phyloP scores from a whole-genome alignment of 2,113 vertebrate genomes.

The Poeciliopsis occidentalis region DNA sequence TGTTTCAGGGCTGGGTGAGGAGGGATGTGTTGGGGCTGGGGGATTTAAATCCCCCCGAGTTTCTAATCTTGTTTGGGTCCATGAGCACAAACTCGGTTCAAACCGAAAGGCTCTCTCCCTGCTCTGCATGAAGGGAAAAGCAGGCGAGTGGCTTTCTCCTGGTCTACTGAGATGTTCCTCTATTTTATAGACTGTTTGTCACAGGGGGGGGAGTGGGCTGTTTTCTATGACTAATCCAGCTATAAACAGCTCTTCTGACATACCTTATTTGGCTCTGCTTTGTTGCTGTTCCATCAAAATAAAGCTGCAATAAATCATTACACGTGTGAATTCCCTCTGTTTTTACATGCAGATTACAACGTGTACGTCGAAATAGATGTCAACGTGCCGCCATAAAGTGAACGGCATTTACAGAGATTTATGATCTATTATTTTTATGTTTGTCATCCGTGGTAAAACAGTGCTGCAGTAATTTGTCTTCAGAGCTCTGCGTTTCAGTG shows the following conservation, averaged over 20 bases:
- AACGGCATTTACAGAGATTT: neutral
- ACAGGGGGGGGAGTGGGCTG: conserved; percentile 63
- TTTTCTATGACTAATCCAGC: conserved; percentile 76
- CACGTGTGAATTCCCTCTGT: conserved; percentile 11
- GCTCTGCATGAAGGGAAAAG: conserved; percentile 20
- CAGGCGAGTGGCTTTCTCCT: conserved; percentile 46
- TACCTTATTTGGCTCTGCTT: conserved; percentile 60
- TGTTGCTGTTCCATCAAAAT: conserved; percentile 33
- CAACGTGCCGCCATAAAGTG: neutral
- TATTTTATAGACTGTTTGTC: conserved; percentile 66
- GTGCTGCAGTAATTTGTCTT: conserved; percentile 53
- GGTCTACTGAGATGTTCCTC: conserved; percentile 46
- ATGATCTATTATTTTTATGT: conserved; percentile 24
- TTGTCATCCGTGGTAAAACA: conserved; percentile 34
- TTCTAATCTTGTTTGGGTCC: conserved; percentile 54
- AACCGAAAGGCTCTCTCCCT: conserved; percentile 15
- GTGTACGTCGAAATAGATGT: conserved; percentile 9
- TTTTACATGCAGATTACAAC: conserved; percentile 22
- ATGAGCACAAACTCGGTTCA: conserved; percentile 20
- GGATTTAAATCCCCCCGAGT: conserved; percentile 52
- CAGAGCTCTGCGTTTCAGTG: conserved; percentile 33
- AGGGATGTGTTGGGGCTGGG: conserved; percentile 22
- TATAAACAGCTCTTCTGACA: conserved; percentile 75
- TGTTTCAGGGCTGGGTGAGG: conserved; percentile 33
- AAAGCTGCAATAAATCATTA: conserved; percentile 28